Evolutionary conservation across 2,888 invertebrate genomes (phyloP), one percentile per base, ranked within the genome.

Genomic region (Sesamia inferens): DNA sequence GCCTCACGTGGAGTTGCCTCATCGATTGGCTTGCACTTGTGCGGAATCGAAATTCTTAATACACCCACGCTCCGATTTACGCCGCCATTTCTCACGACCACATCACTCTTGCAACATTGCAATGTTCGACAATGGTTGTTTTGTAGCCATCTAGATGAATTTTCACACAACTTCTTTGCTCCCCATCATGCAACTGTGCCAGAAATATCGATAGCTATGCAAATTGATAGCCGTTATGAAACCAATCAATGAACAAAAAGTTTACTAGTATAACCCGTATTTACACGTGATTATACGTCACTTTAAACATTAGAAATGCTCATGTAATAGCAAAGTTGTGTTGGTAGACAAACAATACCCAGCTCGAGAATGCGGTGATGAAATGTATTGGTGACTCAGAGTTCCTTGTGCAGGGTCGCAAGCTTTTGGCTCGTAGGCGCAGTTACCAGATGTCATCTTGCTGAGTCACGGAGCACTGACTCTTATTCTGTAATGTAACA

Each of bases 1-100:
- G 80, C 86, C 92, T 91, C 90, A 90, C 88, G 87, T 88, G 73
- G 79, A 81, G 81, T 94, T 94, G 93, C 94, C 86, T 93, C 94
- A 95, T 93, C 92, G 91, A 93, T 92, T 87, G 80, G 73, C 75
- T 82, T 90, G 90, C 92, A 92, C 90, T 93, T 92, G 91, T 87
- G 85, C 89, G 87, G 91, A 90, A 92, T 93, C 77, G 76, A 87
- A 89, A 91, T 91, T 91, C 91, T 92, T 93, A 93, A 93, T 91
- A 92, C 91, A 93, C 95, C 94, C 95, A 95, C 95, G 95, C 90
- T 95, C 95, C 86, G 92, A 93, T 95, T 95, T 94, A 92, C 88
- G 90, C 89, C 76, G 85, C 78, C 86, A 91, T 92, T 95, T 94
- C 94, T 93, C 94, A 95, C 94, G 93, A 92, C 91, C 88, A 92